These are phyloP conservation scores for Cygnus buccinator DNA, from an alignment of 2,113 vertebrate species.

Conservation along the genomic window DNA sequence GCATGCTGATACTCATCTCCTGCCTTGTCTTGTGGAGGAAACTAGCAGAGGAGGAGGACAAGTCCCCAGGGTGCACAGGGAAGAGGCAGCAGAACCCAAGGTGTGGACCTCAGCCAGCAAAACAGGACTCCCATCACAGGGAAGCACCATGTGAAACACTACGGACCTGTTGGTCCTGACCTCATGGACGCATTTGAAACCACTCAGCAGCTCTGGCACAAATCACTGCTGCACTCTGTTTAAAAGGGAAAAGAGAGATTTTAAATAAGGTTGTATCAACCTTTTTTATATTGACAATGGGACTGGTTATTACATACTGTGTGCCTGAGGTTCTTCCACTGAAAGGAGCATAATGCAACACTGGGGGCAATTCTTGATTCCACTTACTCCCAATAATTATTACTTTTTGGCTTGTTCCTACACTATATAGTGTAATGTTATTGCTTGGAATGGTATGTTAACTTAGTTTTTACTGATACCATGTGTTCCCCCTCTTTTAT, in stretches of 20 bases:
- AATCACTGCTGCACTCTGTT: neutral
- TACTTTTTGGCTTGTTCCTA: constrained; percentile 62
- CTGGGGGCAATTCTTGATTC: constrained; percentile 31
- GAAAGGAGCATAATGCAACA: neutral
- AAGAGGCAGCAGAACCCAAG: neutral
- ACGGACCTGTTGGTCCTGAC: accelerated
- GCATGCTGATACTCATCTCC: neutral
- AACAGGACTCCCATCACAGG: neutral
- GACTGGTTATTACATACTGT: neutral
- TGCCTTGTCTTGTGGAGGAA: neutral
- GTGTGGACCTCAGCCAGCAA: neutral
- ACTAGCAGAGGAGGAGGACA: neutral
- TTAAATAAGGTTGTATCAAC: neutral
- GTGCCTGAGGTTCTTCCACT: neutral
- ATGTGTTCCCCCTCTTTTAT: constrained; percentile 67
- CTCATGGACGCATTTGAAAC: neutral
- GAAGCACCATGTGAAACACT: accelerated
- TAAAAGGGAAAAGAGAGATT: neutral
- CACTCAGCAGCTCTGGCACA: neutral
- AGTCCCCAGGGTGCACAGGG: accelerated
- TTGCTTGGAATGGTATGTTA: constrained; percentile 63
- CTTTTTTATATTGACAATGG: neutral
- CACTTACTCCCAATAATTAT: constrained; percentile 34
- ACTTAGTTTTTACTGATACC: constrained; percentile 62
- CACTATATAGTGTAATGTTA: constrained; percentile 46